These are phyloP conservation scores for Anodontia alba DNA, from an alignment of 2,888 invertebrate species.

Conservation along the genomic window DNA sequence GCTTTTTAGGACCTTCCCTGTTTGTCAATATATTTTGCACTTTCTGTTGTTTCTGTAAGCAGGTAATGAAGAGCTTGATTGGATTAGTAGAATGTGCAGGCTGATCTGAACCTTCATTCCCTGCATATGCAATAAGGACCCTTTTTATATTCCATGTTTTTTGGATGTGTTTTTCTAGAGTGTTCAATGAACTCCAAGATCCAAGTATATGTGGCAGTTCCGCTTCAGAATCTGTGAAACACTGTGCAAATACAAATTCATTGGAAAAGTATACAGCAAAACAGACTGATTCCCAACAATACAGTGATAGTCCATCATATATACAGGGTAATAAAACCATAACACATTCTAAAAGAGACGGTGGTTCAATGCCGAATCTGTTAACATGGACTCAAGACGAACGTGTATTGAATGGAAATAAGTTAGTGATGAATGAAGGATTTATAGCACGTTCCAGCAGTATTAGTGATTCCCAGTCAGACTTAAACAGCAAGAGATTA, in stretches of 20 bases:
- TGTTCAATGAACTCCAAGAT: constrained; percentile 54
- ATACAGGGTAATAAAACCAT: background rate
- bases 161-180: background rate
- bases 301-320: background rate
- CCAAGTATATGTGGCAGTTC: background rate
- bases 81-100: no score
- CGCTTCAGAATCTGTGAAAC: background rate
- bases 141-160: no score
- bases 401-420: background rate
- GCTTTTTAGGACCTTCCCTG: no score
- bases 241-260: background rate
- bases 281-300: constrained; percentile 4
- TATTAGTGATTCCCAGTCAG: background rate
- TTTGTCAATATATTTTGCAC: no score
- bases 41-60: no score
- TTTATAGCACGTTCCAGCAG: background rate
- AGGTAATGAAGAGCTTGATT: no score
- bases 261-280: background rate
- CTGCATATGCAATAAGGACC: no score
- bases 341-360: background rate
- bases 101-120: no score
- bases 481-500: background rate
- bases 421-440: background rate
- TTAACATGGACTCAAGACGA: constrained; percentile 4
- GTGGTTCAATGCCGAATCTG: background rate